Base-by-base conservation (phyloP, 2,113 vertebrate genomes). In the Vanacampus margaritifer region DNA sequence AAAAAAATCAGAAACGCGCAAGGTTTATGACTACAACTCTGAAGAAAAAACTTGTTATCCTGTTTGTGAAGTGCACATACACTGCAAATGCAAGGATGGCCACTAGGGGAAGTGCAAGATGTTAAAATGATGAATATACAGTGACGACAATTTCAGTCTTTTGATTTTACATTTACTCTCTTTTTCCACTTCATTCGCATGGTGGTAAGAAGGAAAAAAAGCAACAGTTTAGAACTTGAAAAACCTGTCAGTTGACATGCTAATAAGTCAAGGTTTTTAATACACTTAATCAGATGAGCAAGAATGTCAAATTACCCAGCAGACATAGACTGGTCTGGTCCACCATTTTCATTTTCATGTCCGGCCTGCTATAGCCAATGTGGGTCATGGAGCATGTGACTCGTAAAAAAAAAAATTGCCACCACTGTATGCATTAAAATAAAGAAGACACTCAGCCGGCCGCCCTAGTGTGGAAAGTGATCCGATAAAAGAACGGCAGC, bases 1-100 rank as follows among this genome's bases (percentile, higher is more conserved):
- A 73, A 5, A 28, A 67, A 0, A 79, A 39, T 32, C 3, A 75
- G 6, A 81, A 2, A 41, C 5, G 41, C 6, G 37, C 36, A 5
- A 46, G 21, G 12, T 58, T 51, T 62, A 50, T 11, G 23, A 28
- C 65, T 11, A 21, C 32, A 32, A 57, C 13, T 17, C 14, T 19
- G 19, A 5, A 64, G 32, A 65, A 51, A n/a, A 51, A n/a, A 0
- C 8, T 9, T 46, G 16, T 51, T 51, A 9, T 21, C n/a, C 7
- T 23, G 39, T 23, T 51, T 51, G 21, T 23, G n/a, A 6, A 43
- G 24, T 19, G 32, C 0, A 50, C 12, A 58, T 6, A 16, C 8
- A 13, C 35, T 39, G 36, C 37, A 64, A 23, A 26, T n/a, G 21
- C 23, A 62, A 10, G 4, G 4, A 23, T 41, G 35, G n/a, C 59